Evolutionary conservation across 2,113 vertebrate genomes (phyloP).

Genomic region (western clawed frog (Xenopus tropicalis)): UCB_Xtro_10.0 CM004449.2:111657501-111658000

Average conservation of each 20-base stretch:
- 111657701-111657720: conserved; percentile 76
- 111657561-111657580: conserved; percentile 90
- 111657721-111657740: conserved; percentile 76
- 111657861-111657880: conserved; percentile 91
- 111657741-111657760: conserved; percentile 79
- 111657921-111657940: conserved; percentile 81
- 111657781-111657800: background rate
- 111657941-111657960: conserved; percentile 87
- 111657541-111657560: conserved; percentile 48
- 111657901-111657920: conserved; percentile 85
- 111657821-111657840: background rate
- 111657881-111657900: conserved; percentile 84
- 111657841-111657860: conserved; percentile 64
- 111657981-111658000: conserved; percentile 68
- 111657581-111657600: conserved; percentile 80
- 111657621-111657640: conserved; percentile 87
- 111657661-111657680: conserved; percentile 88
- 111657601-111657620: conserved; percentile 91
- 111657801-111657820: background rate
- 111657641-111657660: conserved; percentile 74
- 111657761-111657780: conserved; percentile 80
- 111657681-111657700: conserved; percentile 84
- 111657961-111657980: conserved; percentile 92
- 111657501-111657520: too few relatives aligned
- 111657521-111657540: background rate